phyloP scores from a whole-genome alignment of 2,888 invertebrate genomes.

The Drosophila mulleri region DNA sequence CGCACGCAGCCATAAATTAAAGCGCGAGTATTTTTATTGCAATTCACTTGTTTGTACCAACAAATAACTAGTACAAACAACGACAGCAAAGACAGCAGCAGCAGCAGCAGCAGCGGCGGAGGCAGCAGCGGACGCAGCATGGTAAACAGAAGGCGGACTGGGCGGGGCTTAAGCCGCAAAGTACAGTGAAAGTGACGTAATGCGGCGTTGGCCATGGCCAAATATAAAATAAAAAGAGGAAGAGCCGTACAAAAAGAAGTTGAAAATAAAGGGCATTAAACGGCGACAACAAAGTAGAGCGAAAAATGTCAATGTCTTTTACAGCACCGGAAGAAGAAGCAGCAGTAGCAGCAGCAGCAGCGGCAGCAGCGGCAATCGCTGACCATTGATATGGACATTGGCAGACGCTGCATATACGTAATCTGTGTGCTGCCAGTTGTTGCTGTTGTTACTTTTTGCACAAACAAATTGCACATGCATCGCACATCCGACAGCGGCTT shows the following conservation, averaged over 20 bases:
- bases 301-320: conserved; percentile 64
- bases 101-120: conserved; percentile 8
- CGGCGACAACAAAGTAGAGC: conserved; percentile 56
- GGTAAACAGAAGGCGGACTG: conserved; percentile 6
- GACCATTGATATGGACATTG: conserved; percentile 46
- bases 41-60: conserved; percentile 67
- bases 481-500: conserved; percentile 32
- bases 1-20: conserved; percentile 66
- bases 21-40: conserved; percentile 67
- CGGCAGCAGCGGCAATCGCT: conserved; percentile 24
- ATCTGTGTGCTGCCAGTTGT: conserved; percentile 31
- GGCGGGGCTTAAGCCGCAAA: conserved; percentile 56
- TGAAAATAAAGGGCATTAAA: conserved; percentile 63
- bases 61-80: conserved; percentile 61
- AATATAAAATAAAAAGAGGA: conserved; percentile 7
- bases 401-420: conserved; percentile 38
- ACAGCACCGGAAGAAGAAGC: conserved; percentile 35
- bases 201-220: conserved; percentile 39
- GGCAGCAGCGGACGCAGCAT: conserved; percentile 17
- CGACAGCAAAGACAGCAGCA: neutral
- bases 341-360: conserved; percentile 13
- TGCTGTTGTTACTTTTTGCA: conserved; percentile 12
- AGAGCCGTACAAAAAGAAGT: conserved; percentile 21
- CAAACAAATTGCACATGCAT: conserved; percentile 57
- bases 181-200: conserved; percentile 76